Evolutionary conservation across 2,888 invertebrate genomes (phyloP), one percentile per base, ranked within the genome.

Genomic region (Callyntrura sp.): DNA sequence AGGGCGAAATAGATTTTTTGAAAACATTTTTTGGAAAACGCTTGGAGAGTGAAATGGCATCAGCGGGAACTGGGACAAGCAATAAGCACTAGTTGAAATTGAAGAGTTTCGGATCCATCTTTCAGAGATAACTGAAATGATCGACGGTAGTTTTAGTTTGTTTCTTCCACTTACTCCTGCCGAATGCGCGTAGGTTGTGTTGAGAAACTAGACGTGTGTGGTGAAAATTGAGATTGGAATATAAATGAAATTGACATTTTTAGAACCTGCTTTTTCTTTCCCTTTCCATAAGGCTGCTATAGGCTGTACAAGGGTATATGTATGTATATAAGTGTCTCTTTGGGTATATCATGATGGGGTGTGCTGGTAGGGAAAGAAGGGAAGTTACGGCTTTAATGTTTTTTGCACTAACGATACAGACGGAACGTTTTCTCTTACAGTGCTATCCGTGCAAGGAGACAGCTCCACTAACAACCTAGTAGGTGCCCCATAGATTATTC

Each of bases 211-310:
- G 8, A 20, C 57, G 17, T n/a, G 57, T 5, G 48, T 25, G 23
- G 23, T 28, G 84, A 43, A 76, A 85, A 35, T 25, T 23, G 51
- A 20, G 78, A 79, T 65, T 65, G 68, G 78, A 86, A 86, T 86
- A 62, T 78, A 86, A 48, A 83, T 83, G 87, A 87, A 55, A 87
- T 81, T 78, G 87, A 81, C 79, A 81, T 81, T 87, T 85, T 79
- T 86, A 85, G 78, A 86, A 57, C 68, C 57, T 73, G 1, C 45
- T 28, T 78, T 55, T 2, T 25, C 43, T 4, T 35, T 78, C 55
- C 28, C 17, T 55, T 51, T 35, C 17, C 78, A 25, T 35, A 51
- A 23, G 20, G 62, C 62, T 60, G 11, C 11, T 65, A 25, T 12
- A 51, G 12, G 6, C 2, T 35, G 35, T 35, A 35, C n/a, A 35